Conservation (phyloP, 2,888 invertebrate genomes). For the Melinaea menophilus region DNA sequence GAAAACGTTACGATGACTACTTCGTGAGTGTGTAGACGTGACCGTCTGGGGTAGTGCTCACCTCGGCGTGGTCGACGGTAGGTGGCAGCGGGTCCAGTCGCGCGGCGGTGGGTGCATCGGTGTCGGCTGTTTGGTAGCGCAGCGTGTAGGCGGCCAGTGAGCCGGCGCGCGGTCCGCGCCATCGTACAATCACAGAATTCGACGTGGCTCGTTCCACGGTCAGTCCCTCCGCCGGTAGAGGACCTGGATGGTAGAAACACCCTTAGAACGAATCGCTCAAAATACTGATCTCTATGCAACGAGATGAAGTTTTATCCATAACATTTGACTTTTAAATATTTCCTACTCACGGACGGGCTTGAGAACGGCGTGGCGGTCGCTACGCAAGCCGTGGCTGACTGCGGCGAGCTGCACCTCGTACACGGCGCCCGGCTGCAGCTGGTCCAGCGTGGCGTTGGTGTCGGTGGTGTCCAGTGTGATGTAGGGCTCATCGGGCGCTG, state of each 20-base stretch:
- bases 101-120: constrained; percentile 80
- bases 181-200: constrained; percentile 87
- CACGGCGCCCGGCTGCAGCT: constrained; percentile 91
- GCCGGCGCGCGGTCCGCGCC: constrained; percentile 80
- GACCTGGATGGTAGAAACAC: constrained; percentile 65
- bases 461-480: constrained; percentile 43
- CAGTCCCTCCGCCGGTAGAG: constrained; percentile 87
- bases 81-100: constrained; percentile 81
- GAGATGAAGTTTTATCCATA: neutral
- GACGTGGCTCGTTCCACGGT: constrained; percentile 87
- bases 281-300: too few relatives aligned
- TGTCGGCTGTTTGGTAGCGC: constrained; percentile 84
- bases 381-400: constrained; percentile 86
- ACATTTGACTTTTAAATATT: too few relatives aligned
- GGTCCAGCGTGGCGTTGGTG: constrained; percentile 73
- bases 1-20: too few relatives aligned
- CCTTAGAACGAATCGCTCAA: neutral
- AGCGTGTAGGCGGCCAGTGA: constrained; percentile 87
- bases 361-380: constrained; percentile 91
- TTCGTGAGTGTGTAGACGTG: too few relatives aligned
- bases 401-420: constrained; percentile 94
- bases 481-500: constrained; percentile 18
- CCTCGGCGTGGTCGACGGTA: constrained; percentile 43
- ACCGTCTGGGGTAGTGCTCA: constrained; percentile 8
- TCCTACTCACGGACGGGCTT: constrained; percentile 88